Percentiles rank a stretch among this genome's conserved stretches.
phyloP scores from a whole-genome alignment of 2,888 invertebrate species.

The Andrena marginata region DNA sequence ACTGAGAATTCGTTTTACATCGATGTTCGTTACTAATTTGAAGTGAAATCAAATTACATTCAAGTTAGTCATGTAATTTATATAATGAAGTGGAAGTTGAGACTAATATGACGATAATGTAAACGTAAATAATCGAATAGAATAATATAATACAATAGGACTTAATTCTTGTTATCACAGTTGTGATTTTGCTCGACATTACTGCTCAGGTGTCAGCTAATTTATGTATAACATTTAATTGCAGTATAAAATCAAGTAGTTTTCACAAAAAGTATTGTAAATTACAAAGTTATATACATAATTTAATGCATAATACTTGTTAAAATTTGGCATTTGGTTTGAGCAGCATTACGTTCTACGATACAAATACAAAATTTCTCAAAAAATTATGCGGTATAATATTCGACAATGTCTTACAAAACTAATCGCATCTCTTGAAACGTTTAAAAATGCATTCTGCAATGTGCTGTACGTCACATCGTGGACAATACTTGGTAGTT shows the following conservation, averaged over 20 bases:
- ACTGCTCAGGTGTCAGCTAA: conserved; percentile 39
- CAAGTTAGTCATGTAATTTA: conserved; percentile 6
- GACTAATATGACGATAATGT: conserved; percentile 8
- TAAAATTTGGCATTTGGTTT: conserved; percentile 62
- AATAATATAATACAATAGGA: conserved; percentile 40
- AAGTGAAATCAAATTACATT: conserved; percentile 13
- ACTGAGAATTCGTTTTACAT: not conserved
- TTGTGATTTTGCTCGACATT: conserved; percentile 65
- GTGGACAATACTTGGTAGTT: conserved; percentile 55
- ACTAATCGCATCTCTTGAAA: conserved; percentile 35
- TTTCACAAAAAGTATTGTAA: conserved; percentile 33
- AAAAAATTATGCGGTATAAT: conserved; percentile 50
- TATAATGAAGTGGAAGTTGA: conserved; percentile 8
- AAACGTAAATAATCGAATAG: conserved; percentile 15
- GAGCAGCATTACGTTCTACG: conserved; percentile 51
- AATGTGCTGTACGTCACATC: conserved; percentile 40
- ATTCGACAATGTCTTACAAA: conserved; percentile 59
- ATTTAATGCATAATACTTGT: conserved; percentile 38
- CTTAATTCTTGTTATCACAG: conserved; percentile 68
- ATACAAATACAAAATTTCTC: conserved; percentile 53
- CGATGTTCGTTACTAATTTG: not conserved
- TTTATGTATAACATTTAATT: conserved; percentile 43
- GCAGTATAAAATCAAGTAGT: conserved; percentile 30
- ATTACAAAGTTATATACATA: conserved; percentile 39
- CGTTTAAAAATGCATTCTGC: conserved; percentile 48